Conservation (phyloP, 2,888 invertebrate genomes). For the Agrilus biguttatus region DNA sequence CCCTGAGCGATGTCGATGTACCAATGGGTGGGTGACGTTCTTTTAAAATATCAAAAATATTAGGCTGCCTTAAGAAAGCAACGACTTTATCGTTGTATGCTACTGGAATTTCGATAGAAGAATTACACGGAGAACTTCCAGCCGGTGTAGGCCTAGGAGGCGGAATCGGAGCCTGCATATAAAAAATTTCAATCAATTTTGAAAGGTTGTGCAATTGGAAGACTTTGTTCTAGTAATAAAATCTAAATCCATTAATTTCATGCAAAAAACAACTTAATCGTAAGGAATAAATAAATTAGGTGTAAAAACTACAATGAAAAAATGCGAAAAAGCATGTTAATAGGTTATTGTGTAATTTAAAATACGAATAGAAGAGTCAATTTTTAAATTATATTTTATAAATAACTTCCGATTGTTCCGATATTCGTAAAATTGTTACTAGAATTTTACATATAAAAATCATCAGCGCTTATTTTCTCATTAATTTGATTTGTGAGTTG, state of each 20-base stretch:
- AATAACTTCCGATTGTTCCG: too few relatives aligned
- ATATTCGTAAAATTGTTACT: too few relatives aligned
- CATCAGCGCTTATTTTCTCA: too few relatives aligned
- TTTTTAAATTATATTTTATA: too few relatives aligned
- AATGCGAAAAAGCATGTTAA: too few relatives aligned
- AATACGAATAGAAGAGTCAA: too few relatives aligned
- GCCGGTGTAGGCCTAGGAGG: slow-evolving; percentile 50
- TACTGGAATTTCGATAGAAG: slow-evolving; percentile 57
- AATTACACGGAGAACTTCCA: slow-evolving; percentile 32
- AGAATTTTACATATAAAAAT: too few relatives aligned
- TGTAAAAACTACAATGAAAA: not conserved
- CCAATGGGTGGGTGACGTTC: slow-evolving; percentile 64
- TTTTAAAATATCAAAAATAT: slow-evolving; percentile 80
- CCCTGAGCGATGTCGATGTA: slow-evolving; percentile 58
- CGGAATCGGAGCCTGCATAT: slow-evolving; percentile 53
- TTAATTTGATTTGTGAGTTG: too few relatives aligned
- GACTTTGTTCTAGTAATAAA: not conserved
- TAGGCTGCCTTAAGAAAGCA: slow-evolving; percentile 87
- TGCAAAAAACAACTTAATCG: not conserved
- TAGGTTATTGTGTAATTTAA: too few relatives aligned
- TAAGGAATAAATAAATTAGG: not conserved
- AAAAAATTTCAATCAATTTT: slow-evolving; percentile 4
- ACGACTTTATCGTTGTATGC: slow-evolving; percentile 95
- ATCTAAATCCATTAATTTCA: not conserved
- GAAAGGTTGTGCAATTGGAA: too few relatives aligned